Evolutionary conservation across 2,113 vertebrate genomes (phyloP).

Genomic region (Theristicus caerulescens): DNA sequence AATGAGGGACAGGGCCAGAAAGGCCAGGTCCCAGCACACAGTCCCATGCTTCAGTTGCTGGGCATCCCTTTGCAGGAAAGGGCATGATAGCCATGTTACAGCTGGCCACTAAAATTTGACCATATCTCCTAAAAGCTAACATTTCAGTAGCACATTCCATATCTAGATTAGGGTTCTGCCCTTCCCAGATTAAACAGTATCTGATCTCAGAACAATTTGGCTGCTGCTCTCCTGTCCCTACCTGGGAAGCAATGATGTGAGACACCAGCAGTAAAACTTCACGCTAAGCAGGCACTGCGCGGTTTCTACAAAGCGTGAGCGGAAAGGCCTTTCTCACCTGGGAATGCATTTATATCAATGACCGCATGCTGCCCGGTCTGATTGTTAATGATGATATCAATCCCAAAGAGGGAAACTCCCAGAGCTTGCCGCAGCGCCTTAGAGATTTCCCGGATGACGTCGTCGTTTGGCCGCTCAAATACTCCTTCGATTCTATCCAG

Average conservation of each 20-base stretch:
- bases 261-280: background rate
- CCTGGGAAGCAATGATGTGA: background rate
- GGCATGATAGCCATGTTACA: background rate
- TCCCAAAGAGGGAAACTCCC: conserved; percentile 93
- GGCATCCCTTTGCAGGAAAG: background rate
- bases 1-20: background rate
- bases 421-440: conserved; percentile 87
- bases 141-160: background rate
- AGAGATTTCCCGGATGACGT: conserved; percentile 92
- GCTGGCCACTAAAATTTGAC: background rate
- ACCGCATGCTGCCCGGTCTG: conserved; percentile 94
- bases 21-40: background rate
- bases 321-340: conserved; percentile 77
- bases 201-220: background rate
- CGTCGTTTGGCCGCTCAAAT: conserved; percentile 88
- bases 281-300: background rate
- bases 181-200: background rate
- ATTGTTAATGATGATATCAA: conserved; percentile 98
- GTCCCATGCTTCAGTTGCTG: background rate
- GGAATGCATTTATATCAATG: conserved; percentile 98
- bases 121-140: background rate
- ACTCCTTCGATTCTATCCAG: conserved; percentile 95
- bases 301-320: background rate
- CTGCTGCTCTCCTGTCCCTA: background rate
- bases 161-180: background rate